These are phyloP conservation scores for Hydriomena furcata DNA, from an alignment of 2,888 invertebrate species.

Conservation along the genomic window DNA sequence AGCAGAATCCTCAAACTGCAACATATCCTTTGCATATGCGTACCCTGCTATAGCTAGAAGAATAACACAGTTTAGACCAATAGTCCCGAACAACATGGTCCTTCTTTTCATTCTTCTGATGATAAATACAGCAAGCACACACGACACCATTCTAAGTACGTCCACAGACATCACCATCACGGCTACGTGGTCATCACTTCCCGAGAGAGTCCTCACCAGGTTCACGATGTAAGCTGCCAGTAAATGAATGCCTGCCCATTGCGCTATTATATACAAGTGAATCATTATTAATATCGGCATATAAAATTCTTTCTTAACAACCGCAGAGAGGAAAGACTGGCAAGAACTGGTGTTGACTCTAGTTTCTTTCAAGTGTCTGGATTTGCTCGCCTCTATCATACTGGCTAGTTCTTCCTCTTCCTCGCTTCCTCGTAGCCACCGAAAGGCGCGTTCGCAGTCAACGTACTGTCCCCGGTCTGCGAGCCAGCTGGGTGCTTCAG, in stretches of 20 bases:
- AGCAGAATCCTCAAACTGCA: constrained; percentile 50
- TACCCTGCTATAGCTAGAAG: constrained; percentile 55
- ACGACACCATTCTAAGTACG: constrained; percentile 81
- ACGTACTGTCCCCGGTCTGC: constrained; percentile 76
- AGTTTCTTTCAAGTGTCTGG: constrained; percentile 35
- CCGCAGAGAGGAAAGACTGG: neutral
- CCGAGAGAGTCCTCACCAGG: constrained; percentile 80
- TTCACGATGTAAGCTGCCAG: constrained; percentile 85
- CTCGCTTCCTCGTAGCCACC: constrained; percentile 81
- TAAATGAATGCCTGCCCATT: constrained; percentile 86
- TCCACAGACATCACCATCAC: constrained; percentile 86
- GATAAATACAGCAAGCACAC: constrained; percentile 81
- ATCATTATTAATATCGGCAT: constrained; percentile 83
- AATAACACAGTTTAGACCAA: constrained; percentile 51
- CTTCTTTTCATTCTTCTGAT: constrained; percentile 79
- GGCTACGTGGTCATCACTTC: constrained; percentile 81
- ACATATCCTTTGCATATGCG: constrained; percentile 47
- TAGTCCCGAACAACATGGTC: constrained; percentile 56
- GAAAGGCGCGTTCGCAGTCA: constrained; percentile 80
- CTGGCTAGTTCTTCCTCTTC: constrained; percentile 65
- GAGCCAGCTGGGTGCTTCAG: constrained; percentile 87
- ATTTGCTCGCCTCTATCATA: constrained; percentile 55
- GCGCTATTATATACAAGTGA: constrained; percentile 83
- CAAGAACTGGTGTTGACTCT: constrained; percentile 34
- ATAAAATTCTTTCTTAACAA: constrained; percentile 73